A percentile compares a stretch with the other conserved stretches of the same genome.
phyloP scores from a whole-genome alignment of 2,113 vertebrate genomes.

The Eudyptes chrysolophus region DNA sequence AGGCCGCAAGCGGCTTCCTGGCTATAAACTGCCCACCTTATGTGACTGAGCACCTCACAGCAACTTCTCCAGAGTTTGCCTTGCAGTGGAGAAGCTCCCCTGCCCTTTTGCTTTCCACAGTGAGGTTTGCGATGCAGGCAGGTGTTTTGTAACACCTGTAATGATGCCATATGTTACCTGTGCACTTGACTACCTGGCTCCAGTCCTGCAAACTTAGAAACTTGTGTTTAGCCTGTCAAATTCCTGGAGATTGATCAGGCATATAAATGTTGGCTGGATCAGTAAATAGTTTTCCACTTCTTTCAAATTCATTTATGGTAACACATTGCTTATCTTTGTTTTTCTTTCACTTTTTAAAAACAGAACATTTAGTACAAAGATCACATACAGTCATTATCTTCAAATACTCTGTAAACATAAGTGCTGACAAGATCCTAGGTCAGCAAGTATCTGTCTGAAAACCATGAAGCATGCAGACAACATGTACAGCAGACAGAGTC shows the following conservation, averaged over 20 bases:
- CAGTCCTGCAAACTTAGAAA: neutral
- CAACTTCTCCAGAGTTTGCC: neutral
- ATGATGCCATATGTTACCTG: neutral
- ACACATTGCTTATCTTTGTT: slow-evolving; percentile 14
- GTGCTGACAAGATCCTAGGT: neutral
- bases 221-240: neutral
- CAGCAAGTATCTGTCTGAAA: neutral
- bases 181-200: neutral
- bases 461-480: neutral
- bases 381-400: slow-evolving; percentile 31
- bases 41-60: neutral
- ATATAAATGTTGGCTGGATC: slow-evolving; percentile 7
- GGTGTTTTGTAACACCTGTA: neutral
- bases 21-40: neutral
- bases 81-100: neutral
- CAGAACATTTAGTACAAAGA: slow-evolving; percentile 30
- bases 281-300: slow-evolving; percentile 22
- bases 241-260: slow-evolving; percentile 28
- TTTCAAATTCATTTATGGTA: slow-evolving; percentile 41
- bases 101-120: neutral
- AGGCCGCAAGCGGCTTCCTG: neutral
- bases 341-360: slow-evolving; percentile 28
- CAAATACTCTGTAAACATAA: neutral
- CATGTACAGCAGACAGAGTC: neutral
- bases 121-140: neutral